phyloP scores from a whole-genome alignment of 1,140 invertebrate genomes.

The Trissolcus basalis region DNA sequence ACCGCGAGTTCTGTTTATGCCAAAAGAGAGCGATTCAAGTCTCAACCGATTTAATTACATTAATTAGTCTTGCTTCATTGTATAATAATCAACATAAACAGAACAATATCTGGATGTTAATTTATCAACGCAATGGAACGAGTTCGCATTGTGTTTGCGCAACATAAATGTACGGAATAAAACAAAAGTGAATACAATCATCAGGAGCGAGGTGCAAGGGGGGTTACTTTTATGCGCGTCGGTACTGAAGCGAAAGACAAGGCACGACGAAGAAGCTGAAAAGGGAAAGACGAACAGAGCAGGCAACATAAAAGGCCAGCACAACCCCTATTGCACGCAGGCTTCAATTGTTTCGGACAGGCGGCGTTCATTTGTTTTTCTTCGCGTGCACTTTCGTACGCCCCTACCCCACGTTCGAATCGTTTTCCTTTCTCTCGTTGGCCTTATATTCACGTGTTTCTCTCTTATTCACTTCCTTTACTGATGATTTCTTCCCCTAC shows the following conservation, averaged over 20 bases:
- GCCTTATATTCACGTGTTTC: slow-evolving; percentile 21
- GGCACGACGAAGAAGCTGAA: slow-evolving; percentile 22
- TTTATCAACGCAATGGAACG: slow-evolving; percentile 47
- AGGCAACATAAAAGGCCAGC: slow-evolving; percentile 67
- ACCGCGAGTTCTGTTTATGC: neutral
- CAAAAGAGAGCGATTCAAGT: slow-evolving; percentile 7
- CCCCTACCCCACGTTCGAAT: slow-evolving; percentile 38
- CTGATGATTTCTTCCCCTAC: neutral
- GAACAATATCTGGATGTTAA: slow-evolving; percentile 48
- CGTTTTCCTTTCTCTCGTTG: slow-evolving; percentile 10
- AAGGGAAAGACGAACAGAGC: slow-evolving; percentile 24
- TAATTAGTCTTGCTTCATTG: slow-evolving; percentile 41
- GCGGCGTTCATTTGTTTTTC: slow-evolving; percentile 69
- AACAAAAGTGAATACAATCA: slow-evolving; percentile 53
- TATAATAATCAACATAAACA: slow-evolving; percentile 40
- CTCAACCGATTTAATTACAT: slow-evolving; percentile 27
- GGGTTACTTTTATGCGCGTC: slow-evolving; percentile 6
- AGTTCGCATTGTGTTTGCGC: slow-evolving; percentile 31
- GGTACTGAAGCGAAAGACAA: slow-evolving; percentile 5
- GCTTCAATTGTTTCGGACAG: slow-evolving; percentile 71
- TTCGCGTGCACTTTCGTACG: slow-evolving; percentile 66
- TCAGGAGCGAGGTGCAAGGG: slow-evolving; percentile 1
- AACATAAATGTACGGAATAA: slow-evolving; percentile 39
- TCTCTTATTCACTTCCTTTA: slow-evolving; percentile 24
- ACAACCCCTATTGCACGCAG: slow-evolving; percentile 64